Evolutionary conservation across 2,888 invertebrate genomes (phyloP).

Genomic region (Perizoma flavofasciatum): DNA sequence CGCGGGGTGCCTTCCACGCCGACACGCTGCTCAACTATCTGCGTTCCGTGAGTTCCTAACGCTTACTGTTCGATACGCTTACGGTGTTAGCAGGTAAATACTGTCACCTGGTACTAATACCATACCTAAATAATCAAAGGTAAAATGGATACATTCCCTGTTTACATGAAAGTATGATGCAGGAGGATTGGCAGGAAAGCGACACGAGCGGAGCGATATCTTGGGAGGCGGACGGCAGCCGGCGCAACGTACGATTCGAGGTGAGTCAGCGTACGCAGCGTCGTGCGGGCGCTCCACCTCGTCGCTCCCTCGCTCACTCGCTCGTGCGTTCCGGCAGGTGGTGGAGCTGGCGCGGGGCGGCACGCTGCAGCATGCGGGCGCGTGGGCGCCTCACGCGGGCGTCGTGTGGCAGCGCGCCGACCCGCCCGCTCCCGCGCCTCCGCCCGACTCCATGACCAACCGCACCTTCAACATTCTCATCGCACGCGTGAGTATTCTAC

Average conservation of each 20-base stretch:
- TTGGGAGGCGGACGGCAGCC: constrained; percentile 37
- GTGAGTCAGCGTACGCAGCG: constrained; percentile 39
- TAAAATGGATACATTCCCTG: too few species aligned
- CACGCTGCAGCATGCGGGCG: constrained; percentile 52
- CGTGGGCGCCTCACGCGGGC: constrained; percentile 57
- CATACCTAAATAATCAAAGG: too few species aligned
- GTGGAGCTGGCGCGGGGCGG: constrained; percentile 67
- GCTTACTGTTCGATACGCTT: too few species aligned
- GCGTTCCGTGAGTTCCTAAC: constrained; percentile 54
- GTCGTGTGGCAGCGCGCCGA: constrained; percentile 55
- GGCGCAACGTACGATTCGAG: constrained; percentile 45
- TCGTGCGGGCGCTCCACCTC: constrained; percentile 45
- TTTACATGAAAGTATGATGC: background rate
- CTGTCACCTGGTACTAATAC: too few species aligned
- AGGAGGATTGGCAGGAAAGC: constrained; percentile 35
- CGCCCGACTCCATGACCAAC: constrained; percentile 67
- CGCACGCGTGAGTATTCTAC: constrained; percentile 47
- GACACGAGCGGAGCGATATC: constrained; percentile 28
- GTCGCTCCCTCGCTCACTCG: too few species aligned
- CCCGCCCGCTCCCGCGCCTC: constrained; percentile 47
- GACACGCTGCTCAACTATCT: constrained; percentile 73
- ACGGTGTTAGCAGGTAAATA: too few species aligned
- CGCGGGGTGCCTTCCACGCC: constrained; percentile 66
- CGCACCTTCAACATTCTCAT: constrained; percentile 71
- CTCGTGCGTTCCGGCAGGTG: constrained; percentile 9